Percentiles rank a stretch among this genome's conserved stretches.
Evolutionary conservation across 2,888 invertebrate species (phyloP).

Genomic region (Hesperia comma): DNA sequence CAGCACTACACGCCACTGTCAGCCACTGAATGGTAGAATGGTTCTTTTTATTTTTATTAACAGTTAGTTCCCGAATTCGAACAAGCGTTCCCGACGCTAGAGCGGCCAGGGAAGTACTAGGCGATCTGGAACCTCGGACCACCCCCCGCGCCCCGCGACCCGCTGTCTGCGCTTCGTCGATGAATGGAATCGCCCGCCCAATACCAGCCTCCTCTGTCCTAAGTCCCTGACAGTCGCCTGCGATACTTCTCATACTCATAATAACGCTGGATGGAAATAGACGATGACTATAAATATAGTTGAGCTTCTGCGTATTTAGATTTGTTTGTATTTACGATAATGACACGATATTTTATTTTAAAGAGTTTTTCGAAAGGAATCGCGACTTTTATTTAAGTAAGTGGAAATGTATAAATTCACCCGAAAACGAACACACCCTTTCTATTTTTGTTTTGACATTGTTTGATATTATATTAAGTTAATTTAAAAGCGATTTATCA

Average conservation of each 20-base stretch:
- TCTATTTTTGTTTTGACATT: too few species aligned
- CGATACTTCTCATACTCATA: slow-evolving; percentile 63
- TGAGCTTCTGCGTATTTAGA: slow-evolving; percentile 35
- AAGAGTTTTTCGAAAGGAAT: too few species aligned
- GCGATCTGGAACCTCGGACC: slow-evolving; percentile 58
- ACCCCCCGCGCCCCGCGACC: slow-evolving; percentile 55
- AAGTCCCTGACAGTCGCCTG: slow-evolving; percentile 59
- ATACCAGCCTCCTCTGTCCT: slow-evolving; percentile 49
- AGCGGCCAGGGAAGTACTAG: slow-evolving; percentile 63
- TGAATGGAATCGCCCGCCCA: slow-evolving; percentile 73
- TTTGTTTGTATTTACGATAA: not conserved
- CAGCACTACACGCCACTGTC: slow-evolving; percentile 2
- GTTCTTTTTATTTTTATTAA: slow-evolving; percentile 14
- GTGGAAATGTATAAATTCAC: too few species aligned
- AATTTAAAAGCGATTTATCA: too few species aligned
- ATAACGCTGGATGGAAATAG: slow-evolving; percentile 74
- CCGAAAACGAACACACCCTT: too few species aligned
- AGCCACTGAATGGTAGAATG: slow-evolving; percentile 12
- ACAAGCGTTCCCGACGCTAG: slow-evolving; percentile 50
- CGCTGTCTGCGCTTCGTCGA: slow-evolving; percentile 74
- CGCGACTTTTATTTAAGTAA: too few species aligned
- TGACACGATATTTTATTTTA: not conserved
- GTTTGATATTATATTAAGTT: too few species aligned
- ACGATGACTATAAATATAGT: slow-evolving; percentile 63
- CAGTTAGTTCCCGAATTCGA: slow-evolving; percentile 14